Percentiles rank a stretch among this genome's conserved stretches.
Conservation (phyloP, 2,113 vertebrate species). For the Cynoglossus semilaevis region DNA sequence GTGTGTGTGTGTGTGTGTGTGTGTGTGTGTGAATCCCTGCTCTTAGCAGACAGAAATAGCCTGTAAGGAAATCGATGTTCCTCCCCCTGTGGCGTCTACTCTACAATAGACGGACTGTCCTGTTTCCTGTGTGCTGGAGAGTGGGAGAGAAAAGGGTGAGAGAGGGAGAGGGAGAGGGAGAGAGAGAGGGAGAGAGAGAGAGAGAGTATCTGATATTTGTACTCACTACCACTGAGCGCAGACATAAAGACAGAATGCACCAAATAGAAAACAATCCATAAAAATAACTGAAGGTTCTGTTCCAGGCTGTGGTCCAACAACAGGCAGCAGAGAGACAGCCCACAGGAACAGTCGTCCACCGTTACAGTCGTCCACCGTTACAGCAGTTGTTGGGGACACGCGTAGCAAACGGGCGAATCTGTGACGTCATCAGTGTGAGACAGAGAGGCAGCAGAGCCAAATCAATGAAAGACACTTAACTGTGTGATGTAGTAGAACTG, state of each 20-base stretch:
- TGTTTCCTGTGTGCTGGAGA: slow-evolving; percentile 54
- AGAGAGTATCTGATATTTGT: slow-evolving; percentile 16
- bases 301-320: too few species aligned
- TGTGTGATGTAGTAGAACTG: too few species aligned
- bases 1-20: slow-evolving; percentile 5
- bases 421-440: too few species aligned
- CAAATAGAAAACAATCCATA: background rate
- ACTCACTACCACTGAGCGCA: slow-evolving; percentile 26
- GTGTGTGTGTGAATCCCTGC: slow-evolving; percentile 36
- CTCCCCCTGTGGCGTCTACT: slow-evolving; percentile 54
- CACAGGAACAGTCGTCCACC: too few species aligned
- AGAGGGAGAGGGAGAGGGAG: slow-evolving; percentile 2
- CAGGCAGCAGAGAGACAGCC: too few species aligned
- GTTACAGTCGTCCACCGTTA: too few species aligned
- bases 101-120: slow-evolving; percentile 66
- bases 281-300: too few species aligned
- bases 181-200: slow-evolving; percentile 1
- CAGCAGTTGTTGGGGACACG: too few species aligned
- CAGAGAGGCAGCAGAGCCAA: too few species aligned
- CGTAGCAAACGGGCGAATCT: too few species aligned
- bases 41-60: slow-evolving; percentile 58
- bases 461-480: too few species aligned
- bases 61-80: slow-evolving; percentile 67
- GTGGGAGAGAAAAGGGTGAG: slow-evolving; percentile 18
- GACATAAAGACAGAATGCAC: slow-evolving; percentile 10